Base-by-base conservation (phyloP, 2,113 vertebrate genomes). In the Andinoacara biseriatus region DNA sequence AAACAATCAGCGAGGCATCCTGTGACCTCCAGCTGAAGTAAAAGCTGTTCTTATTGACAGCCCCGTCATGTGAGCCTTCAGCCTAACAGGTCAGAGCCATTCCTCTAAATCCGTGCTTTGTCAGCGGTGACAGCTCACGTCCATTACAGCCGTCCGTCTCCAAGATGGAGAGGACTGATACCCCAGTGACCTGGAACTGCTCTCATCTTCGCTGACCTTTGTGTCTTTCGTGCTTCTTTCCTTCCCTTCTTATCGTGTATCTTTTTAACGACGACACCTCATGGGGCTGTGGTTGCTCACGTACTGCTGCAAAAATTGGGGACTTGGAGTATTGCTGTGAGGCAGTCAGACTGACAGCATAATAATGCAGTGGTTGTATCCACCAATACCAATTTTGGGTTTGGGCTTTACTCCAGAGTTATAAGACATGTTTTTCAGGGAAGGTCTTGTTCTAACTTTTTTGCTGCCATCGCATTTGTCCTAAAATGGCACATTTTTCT, bases 31-130 rank as follows among this genome's bases (percentile, higher is more conserved):
- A 58, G 5, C 69, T 58, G n/a, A 61, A 61, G 10, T 84, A 77
- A 86, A 65, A 90, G 65, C 91, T 43, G 59, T 35, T 86, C 62
- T 90, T 87, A 83, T 43, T 38, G 59, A 59, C 58, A 62, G 81
- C 61, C 74, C 74, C 54, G 76, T 83, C 74, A 80, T 65, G 74
- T 22, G 10, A 69, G 79, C 58, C 40, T 40, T 67, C 67, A 63
- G 1, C 58, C 56, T 69, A 20, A 18, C 40, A 62, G 31, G 65
- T 81, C 29, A 49, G 43, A 87, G 78, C n/a, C 60, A 22, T 83
- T 85, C 83, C 29, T 85, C 74, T 60, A 22, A 46, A 74, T 8
- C 78, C 3, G 7, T 11, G 62, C 74, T 59, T 77, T 67, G 69
- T 86, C 84, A 78, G 83, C 31, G 10, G 35, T 78, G 77, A 87